Base-by-base conservation (phyloP, 2,113 vertebrate species). In the Spermophilus dauricus region DNA sequence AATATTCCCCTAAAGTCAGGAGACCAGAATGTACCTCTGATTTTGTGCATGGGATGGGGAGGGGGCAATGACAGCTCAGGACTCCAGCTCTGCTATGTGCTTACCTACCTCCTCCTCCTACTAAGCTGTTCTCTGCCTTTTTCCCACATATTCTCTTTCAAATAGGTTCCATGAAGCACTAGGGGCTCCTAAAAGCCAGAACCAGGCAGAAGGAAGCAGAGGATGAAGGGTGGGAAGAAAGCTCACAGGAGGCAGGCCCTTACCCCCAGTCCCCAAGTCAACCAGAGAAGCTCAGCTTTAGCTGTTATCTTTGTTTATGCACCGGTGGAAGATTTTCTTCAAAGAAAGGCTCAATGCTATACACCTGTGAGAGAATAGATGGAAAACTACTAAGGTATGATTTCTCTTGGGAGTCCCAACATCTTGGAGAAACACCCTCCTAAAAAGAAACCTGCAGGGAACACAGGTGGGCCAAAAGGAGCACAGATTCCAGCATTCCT, bases 201-300 rank as follows among this genome's bases (percentile, higher is more conserved):
- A 76, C 8, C 48, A 22, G 42, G 11, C 8, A 24, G 51, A 28
- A 48, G 16, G 18, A 84, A 28, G 28, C 13, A 5, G 1, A 0
- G 14, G 8, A 24, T 2, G 12, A 39, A 5, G 16, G 14, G 2
- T 1, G 4, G 37, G 39, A 9, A 4, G 32, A n/a, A 11, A n/a
- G 18, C 20, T 53, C 30, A 12, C 12, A 39, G 53, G 42, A 45
- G 13, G 28, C 34, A 13, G 37, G 8, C 2, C 26, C 14, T 4
- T 8, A 0, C 10, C 11, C 22, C 67, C 32, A 39, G 34, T 2
- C 14, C 37, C 63, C 6, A 0, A 42, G 11, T 28, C 48, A 37
- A 28, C 39, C 39, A 2, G 77, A 56, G 26, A 58, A 11, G 30
- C 32, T 78, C 8, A 1, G 13, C 9, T 10, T 37, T 5, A 32